Conservation (phyloP, 2,888 invertebrate genomes). For the Andricus curvator region DNA sequence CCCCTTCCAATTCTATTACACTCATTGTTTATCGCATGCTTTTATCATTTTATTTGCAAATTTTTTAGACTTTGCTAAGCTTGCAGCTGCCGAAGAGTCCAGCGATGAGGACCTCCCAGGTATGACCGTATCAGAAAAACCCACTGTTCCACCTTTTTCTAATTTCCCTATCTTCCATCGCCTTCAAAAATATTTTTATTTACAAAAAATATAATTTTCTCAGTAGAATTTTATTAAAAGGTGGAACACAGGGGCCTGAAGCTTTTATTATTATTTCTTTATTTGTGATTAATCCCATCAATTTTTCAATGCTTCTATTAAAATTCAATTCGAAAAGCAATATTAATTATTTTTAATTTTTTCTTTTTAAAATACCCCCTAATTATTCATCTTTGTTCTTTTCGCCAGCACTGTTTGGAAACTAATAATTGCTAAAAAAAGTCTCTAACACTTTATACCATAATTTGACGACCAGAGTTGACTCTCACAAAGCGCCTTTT, state of each 20-base stretch:
- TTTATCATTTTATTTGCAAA: conserved; percentile 73
- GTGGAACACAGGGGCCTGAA: not conserved
- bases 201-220: too few species aligned
- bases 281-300: not conserved
- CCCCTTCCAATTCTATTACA: conserved; percentile 20
- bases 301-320: not conserved
- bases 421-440: not conserved
- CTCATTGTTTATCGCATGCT: conserved; percentile 70
- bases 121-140: conserved; percentile 60
- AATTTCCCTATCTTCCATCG: not conserved
- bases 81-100: conserved; percentile 73
- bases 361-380: not conserved
- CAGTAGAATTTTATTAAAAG: not conserved
- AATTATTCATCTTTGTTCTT: not conserved
- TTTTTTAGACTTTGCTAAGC: conserved; percentile 76
- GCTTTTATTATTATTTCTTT: not conserved
- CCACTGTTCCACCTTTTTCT: conserved; percentile 19
- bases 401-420: not conserved
- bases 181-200: too few species aligned
- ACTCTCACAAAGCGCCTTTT: too few species aligned
- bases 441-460: not conserved
- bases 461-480: not conserved
- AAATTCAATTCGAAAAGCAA: not conserved
- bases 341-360: not conserved
- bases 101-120: conserved; percentile 71